Conservation (phyloP, 2,113 vertebrate genomes). For the Saccopteryx bilineata region DNA sequence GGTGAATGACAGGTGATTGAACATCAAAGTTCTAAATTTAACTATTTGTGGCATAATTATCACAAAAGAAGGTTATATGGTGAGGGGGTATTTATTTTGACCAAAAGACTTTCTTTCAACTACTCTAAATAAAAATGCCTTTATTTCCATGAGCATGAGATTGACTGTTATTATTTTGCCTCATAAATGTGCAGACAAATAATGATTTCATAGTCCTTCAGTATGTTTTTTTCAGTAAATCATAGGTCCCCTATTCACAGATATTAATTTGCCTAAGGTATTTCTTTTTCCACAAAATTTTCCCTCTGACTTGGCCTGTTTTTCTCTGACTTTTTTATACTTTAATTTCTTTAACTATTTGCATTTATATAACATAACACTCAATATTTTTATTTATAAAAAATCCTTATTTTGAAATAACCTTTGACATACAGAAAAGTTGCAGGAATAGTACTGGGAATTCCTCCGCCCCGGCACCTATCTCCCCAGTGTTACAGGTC, state of each 20-base stretch:
- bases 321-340: neutral
- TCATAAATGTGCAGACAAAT: neutral
- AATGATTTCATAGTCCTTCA: neutral
- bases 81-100: neutral
- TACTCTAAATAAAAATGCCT: slow-evolving; percentile 21
- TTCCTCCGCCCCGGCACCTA: neutral
- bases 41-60: neutral
- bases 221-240: neutral
- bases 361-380: neutral
- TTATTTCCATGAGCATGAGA: slow-evolving; percentile 1
- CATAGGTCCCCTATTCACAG: neutral
- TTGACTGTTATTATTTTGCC: neutral
- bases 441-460: neutral
- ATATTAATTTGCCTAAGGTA: neutral
- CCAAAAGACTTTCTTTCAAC: neutral
- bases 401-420: neutral
- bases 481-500: neutral
- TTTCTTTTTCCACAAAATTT: neutral
- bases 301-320: neutral
- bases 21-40: neutral
- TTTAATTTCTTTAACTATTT: neutral
- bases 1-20: neutral
- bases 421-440: neutral
- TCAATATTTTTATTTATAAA: neutral
- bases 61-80: neutral